Base-by-base conservation (phyloP, 1,140 invertebrate species). In the Plodia interpunctella region DNA sequence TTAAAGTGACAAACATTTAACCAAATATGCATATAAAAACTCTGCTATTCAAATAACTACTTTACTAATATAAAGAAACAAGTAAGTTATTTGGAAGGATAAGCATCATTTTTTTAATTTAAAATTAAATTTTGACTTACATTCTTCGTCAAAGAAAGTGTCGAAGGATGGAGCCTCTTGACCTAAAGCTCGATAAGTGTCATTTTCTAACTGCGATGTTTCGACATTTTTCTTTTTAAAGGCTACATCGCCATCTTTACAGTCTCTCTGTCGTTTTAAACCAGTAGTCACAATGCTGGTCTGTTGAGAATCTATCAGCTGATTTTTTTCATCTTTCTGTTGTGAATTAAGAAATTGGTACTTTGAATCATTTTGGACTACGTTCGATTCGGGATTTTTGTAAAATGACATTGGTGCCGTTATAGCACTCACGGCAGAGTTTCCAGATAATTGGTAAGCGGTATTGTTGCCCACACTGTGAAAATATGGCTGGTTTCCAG, bases 71-170 rank as follows among this genome's bases (percentile, higher is more conserved):
- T n/a, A n/a, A n/a, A n/a, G n/a, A n/a, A n/a, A n/a, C n/a, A n/a
- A n/a, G n/a, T n/a, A n/a, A n/a, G n/a, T n/a, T n/a, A n/a, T n/a
- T n/a, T n/a, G n/a, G n/a, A n/a, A n/a, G n/a, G n/a, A n/a, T n/a
- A n/a, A n/a, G n/a, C n/a, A n/a, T n/a, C n/a, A n/a, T n/a, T n/a
- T n/a, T n/a, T n/a, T n/a, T n/a, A n/a, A n/a, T 6, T 25, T 3
- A 50, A 15, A n/a, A n/a, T 35, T 60, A 32, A 32, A 10, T 32
- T 10, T 9, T 32, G 11, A 64, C 66, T 62, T 62, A 68, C 66
- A 51, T 5, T 38, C 62, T 5, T 68, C 66, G 52, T 62, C 62
- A 18, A 68, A 63, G 2, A 68, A 63, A 5, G 19, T 51, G 17
- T 68, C 65, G 5, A 68, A 50, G 8, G 25, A 50, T 0, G 59